Evolutionary conservation across 2,797 vertebrate genomes (phyloP).

Genomic region (Halcyon chelicuti): DNA sequence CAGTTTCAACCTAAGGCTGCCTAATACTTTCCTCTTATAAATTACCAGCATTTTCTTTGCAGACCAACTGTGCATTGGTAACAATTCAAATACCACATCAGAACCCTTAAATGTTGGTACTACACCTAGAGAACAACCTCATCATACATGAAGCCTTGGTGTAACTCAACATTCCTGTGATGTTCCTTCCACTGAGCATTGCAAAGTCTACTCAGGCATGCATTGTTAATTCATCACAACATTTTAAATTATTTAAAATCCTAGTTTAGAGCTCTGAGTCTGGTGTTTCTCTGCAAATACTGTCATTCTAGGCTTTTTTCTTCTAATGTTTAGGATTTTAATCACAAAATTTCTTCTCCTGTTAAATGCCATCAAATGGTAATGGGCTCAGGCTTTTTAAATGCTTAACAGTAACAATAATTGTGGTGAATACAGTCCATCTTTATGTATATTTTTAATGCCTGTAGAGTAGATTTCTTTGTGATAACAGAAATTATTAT

Average conservation of each 20-base stretch:
- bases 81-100: conserved; percentile 24
- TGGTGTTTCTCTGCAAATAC: conserved; percentile 11
- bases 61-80: background rate
- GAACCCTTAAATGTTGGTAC: conserved; percentile 21
- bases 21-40: conserved; percentile 38
- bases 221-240: conserved; percentile 49
- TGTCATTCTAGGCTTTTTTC: background rate
- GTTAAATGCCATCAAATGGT: conserved; percentile 23
- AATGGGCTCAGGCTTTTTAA: conserved; percentile 48
- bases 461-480: conserved; percentile 47
- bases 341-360: conserved; percentile 42
- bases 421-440: conserved; percentile 26
- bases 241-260: conserved; percentile 56
- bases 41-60: conserved; percentile 20
- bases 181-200: conserved; percentile 21
- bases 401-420: conserved; percentile 50
- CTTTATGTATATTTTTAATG: conserved; percentile 59
- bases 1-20: conserved; percentile 25
- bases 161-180: background rate
- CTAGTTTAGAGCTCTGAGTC: conserved; percentile 19
- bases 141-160: background rate
- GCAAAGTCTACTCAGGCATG: conserved; percentile 17
- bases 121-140: conserved; percentile 6
- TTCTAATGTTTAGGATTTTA: conserved; percentile 47
- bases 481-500: conserved; percentile 54